These are phyloP conservation scores for Pyxicephalus adspersus DNA, from an alignment of 2,113 vertebrate genomes.

Conservation along the genomic window DNA sequence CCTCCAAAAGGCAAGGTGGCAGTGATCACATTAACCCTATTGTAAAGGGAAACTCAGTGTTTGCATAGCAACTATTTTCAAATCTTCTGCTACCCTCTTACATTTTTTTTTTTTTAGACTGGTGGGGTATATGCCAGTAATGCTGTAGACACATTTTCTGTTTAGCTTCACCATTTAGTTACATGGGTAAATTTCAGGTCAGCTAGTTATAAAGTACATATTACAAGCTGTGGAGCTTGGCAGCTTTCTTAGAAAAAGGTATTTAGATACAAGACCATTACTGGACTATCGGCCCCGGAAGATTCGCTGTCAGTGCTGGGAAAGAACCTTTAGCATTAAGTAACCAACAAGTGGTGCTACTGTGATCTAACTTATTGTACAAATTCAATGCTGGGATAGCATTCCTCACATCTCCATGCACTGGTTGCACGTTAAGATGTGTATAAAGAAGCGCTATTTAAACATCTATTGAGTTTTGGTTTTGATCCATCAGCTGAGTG, in stretches of 20 bases:
- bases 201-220: neutral
- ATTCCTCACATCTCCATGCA: neutral
- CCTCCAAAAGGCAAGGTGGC: neutral
- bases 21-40: neutral
- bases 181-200: neutral
- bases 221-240: neutral
- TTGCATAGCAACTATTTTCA: neutral
- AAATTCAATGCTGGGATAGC: neutral
- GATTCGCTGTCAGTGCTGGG: neutral
- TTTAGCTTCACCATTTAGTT: neutral
- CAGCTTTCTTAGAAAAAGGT: neutral
- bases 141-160: neutral
- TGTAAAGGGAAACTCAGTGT: neutral
- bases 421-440: conserved; percentile 18
- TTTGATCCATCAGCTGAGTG: conserved; percentile 17
- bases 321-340: neutral
- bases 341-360: conserved; percentile 6
- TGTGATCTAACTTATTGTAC: conserved; percentile 32
- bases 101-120: neutral
- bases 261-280: neutral
- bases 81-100: neutral
- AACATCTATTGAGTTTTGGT: neutral
- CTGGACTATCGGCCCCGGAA: neutral
- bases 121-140: neutral
- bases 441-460: conserved; percentile 31